These are phyloP conservation scores for Sus scrofa DNA, from an alignment of 2,113 vertebrate species.

Conservation along the genomic window DNA sequence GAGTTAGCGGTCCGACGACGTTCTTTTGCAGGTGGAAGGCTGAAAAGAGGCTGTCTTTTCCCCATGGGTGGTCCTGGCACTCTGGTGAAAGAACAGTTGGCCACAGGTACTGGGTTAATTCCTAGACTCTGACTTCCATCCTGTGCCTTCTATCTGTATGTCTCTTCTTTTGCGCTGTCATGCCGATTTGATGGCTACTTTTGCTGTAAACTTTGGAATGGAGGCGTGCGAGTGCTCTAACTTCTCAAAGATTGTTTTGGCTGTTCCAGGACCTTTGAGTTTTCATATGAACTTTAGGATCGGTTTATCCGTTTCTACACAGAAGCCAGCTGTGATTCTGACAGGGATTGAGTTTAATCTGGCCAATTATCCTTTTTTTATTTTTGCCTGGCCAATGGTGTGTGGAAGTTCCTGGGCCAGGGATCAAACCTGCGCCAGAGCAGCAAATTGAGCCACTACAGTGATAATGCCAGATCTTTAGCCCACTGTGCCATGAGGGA, in stretches of 20 bases:
- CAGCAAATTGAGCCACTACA: too few species aligned
- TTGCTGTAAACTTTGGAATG: too few species aligned
- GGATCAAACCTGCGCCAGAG: too few species aligned
- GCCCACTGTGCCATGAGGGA: too few species aligned
- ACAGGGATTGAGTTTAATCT: background rate
- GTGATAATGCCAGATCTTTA: too few species aligned
- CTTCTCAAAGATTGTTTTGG: too few species aligned
- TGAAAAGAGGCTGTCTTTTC: background rate
- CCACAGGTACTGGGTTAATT: background rate
- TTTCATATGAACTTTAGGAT: background rate
- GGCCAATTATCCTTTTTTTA: background rate
- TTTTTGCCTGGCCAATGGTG: too few species aligned
- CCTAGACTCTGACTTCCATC: background rate
- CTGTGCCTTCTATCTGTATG: background rate
- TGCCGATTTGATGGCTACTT: background rate
- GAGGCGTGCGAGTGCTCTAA: background rate
- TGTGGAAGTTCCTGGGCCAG: too few species aligned
- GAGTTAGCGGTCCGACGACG: background rate
- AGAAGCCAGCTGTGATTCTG: background rate
- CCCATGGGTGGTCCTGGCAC: background rate
- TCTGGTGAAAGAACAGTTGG: background rate
- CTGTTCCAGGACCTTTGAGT: background rate
- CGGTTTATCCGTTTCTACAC: background rate
- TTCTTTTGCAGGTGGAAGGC: background rate
- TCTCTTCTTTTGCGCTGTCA: background rate